These are phyloP conservation scores for Sinhomidia bicolor DNA, from an alignment of 2,888 invertebrate species.

Conservation along the genomic window DNA sequence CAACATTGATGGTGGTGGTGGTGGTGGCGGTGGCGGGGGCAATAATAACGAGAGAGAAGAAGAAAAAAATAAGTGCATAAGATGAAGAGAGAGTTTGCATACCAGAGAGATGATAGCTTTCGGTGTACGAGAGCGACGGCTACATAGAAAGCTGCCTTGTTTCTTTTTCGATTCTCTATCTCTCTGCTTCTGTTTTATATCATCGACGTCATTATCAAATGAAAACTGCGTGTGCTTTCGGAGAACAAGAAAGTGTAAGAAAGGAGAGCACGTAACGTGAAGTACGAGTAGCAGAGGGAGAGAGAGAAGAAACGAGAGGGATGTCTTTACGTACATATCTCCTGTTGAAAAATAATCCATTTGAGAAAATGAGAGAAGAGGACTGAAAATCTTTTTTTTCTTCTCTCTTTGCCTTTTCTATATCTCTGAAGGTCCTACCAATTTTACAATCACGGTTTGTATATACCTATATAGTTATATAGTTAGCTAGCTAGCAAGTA, in stretches of 20 bases:
- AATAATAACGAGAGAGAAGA: not conserved
- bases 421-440: not conserved
- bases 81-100: slow-evolving; percentile 16
- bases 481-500: no score
- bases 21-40: not conserved
- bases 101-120: slow-evolving; percentile 9
- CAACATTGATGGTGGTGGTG: not conserved
- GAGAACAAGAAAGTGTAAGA: not conserved
- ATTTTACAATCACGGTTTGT: slow-evolving; percentile 1
- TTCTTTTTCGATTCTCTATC: not conserved
- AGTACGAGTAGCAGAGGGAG: not conserved
- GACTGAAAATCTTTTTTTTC: slow-evolving; percentile 5
- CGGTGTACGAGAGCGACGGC: not conserved
- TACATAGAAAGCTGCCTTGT: not conserved
- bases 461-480: no score
- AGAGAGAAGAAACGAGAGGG: not conserved
- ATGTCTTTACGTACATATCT: not conserved
- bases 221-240: slow-evolving; percentile 1
- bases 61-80: not conserved
- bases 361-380: slow-evolving; percentile 12
- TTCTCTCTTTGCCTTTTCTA: not conserved
- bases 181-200: slow-evolving; percentile 28
- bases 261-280: not conserved
- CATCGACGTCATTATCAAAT: not conserved
- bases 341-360: slow-evolving; percentile 34